A percentile compares a stretch with the other conserved stretches of the same genome.
Evolutionary conservation across 2,797 vertebrate species (phyloP).

Genomic region (Gymnocypris eckloni): DNA sequence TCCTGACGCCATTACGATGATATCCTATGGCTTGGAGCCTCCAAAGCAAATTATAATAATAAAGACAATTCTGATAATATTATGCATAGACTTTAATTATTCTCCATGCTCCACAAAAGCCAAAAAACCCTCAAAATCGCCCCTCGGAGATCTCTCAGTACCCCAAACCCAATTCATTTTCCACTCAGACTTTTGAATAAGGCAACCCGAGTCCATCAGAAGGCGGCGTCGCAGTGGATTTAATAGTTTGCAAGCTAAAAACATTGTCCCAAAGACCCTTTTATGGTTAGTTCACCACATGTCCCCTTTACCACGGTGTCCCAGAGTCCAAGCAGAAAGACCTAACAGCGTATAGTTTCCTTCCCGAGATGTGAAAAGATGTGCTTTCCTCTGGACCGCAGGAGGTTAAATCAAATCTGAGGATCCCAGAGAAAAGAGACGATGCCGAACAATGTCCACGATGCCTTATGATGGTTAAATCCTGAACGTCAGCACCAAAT

Average conservation of each 20-base stretch:
- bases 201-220: slow-evolving; percentile 83
- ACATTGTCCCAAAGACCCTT: slow-evolving; percentile 72
- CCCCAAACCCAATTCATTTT: slow-evolving; percentile 67
- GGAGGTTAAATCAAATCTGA: slow-evolving; percentile 27
- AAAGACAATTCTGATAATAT: slow-evolving; percentile 81
- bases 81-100: slow-evolving; percentile 97
- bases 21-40: slow-evolving; percentile 92
- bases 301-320: slow-evolving; percentile 2
- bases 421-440: neutral
- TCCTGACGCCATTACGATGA: slow-evolving; percentile 90
- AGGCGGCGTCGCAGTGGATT: slow-evolving; percentile 85
- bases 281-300: slow-evolving; percentile 58
- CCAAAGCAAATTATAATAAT: slow-evolving; percentile 77
- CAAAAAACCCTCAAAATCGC: slow-evolving; percentile 63
- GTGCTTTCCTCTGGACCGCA: slow-evolving; percentile 48
- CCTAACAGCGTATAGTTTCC: slow-evolving; percentile 9
- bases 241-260: slow-evolving; percentile 69
- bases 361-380: slow-evolving; percentile 28
- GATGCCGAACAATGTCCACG: slow-evolving; percentile 2
- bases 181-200: slow-evolving; percentile 72
- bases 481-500: slow-evolving; percentile 29
- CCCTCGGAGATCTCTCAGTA: slow-evolving; percentile 76
- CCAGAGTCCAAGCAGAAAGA: neutral
- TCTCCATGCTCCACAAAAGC: slow-evolving; percentile 79
- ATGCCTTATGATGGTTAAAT: slow-evolving; percentile 19